These are phyloP conservation scores for Albula glossodonta DNA, from an alignment of 2,113 vertebrate species.

Conservation along the genomic window DNA sequence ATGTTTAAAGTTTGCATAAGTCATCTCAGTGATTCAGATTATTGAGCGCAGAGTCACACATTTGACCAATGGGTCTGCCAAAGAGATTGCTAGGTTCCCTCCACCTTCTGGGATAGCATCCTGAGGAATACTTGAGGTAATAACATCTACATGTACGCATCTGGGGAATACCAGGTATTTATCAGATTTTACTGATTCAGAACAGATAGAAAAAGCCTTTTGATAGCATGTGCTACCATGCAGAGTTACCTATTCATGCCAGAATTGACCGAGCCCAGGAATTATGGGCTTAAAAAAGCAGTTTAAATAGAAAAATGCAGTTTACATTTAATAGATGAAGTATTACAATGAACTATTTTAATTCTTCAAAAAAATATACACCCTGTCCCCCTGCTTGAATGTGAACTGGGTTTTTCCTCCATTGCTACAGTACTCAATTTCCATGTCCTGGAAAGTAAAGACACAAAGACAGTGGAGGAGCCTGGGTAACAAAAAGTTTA, in stretches of 20 bases:
- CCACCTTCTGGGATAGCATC: not conserved
- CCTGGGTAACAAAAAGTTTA: slow-evolving; percentile 32
- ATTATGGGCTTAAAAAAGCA: too few species aligned
- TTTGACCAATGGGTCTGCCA: not conserved
- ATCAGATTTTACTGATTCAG: too few species aligned
- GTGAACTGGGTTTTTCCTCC: not conserved
- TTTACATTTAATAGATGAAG: too few species aligned
- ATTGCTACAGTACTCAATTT: not conserved
- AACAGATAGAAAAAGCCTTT: too few species aligned
- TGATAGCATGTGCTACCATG: too few species aligned
- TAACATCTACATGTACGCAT: not conserved
- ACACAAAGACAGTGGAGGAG: slow-evolving; percentile 25
- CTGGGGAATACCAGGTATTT: not conserved
- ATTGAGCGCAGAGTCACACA: not conserved
- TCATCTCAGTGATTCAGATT: not conserved
- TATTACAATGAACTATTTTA: too few species aligned
- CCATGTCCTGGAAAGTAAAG: not conserved
- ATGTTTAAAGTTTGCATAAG: not conserved
- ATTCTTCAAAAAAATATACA: too few species aligned
- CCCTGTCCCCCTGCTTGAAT: too few species aligned
- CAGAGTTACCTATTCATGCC: too few species aligned
- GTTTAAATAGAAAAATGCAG: too few species aligned
- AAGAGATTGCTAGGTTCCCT: not conserved
- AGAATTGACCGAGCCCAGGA: too few species aligned
- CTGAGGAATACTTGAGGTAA: not conserved